phyloP scores from a whole-genome alignment of 2,113 vertebrate species.

The Capreolus pygargus region DNA sequence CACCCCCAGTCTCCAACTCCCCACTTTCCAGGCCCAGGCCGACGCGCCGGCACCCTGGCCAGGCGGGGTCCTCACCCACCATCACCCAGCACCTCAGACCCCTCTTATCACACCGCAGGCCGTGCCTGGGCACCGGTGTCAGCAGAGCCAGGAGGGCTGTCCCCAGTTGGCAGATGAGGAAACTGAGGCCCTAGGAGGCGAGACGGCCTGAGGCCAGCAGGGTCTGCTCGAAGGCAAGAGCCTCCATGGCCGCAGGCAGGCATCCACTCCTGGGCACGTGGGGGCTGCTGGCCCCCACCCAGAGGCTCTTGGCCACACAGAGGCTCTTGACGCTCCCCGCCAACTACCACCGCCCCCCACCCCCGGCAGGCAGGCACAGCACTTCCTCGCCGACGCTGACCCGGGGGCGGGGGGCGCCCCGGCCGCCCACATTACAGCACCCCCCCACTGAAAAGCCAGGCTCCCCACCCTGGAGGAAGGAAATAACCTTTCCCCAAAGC shows the following conservation, averaged over 20 bases:
- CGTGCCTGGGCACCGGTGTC: not conserved
- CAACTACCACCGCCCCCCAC: not conserved
- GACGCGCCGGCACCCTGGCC: rapidly evolving
- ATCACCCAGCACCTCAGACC: not conserved
- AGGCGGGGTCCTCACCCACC: not conserved
- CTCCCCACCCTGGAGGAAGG: constrained; percentile 52
- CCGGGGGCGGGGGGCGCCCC: not conserved
- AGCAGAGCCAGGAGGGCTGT: not conserved
- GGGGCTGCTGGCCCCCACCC: not conserved
- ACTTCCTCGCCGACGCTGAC: not conserved
- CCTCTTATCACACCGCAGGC: not conserved
- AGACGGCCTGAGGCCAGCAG: not conserved
- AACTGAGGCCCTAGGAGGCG: not conserved
- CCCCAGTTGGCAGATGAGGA: not conserved
- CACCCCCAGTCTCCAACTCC: not conserved
- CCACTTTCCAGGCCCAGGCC: not conserved
- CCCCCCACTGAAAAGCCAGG: not conserved
- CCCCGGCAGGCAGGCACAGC: not conserved
- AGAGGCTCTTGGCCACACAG: not conserved
- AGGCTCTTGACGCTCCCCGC: not conserved
- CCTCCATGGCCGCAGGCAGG: rapidly evolving
- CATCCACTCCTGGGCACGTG: not conserved
- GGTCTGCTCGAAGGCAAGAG: not conserved
- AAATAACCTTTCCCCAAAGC: constrained; percentile 46
- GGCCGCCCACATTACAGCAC: not conserved